A percentile compares a stretch with the other conserved stretches of the same genome.
These are phyloP conservation scores for Zaprionus obscuricornis DNA, from an alignment of 2,888 invertebrate species.

Conservation along the genomic window DNA sequence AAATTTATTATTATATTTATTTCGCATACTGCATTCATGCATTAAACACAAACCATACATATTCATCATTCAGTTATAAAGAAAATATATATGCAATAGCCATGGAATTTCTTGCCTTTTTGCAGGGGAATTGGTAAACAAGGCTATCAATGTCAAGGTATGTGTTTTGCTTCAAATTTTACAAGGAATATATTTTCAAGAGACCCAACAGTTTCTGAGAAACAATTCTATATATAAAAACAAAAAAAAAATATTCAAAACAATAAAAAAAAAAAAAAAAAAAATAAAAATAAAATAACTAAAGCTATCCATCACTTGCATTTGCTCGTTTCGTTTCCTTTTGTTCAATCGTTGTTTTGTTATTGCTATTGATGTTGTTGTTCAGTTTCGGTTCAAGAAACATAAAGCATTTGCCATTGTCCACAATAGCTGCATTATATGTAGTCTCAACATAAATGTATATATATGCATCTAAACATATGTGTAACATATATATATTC, in stretches of 20 bases:
- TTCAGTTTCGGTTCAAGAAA: slow-evolving; percentile 37
- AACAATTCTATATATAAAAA: slow-evolving; percentile 21
- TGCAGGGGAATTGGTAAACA: slow-evolving; percentile 98
- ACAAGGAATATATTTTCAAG: slow-evolving; percentile 51
- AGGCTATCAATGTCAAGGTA: slow-evolving; percentile 99
- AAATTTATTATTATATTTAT: slow-evolving; percentile 26
- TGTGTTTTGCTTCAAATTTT: slow-evolving; percentile 80
- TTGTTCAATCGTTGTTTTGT: slow-evolving; percentile 28
- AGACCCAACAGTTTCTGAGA: slow-evolving; percentile 31
- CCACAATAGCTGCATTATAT: slow-evolving; percentile 42
- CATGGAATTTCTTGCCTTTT: slow-evolving; percentile 85
- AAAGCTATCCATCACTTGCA: slow-evolving; percentile 66
- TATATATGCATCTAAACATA: too few species aligned
- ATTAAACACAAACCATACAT: slow-evolving; percentile 37
- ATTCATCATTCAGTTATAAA: slow-evolving; percentile 65
- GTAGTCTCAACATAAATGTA: too few species aligned
- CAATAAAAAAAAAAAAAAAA: slow-evolving; percentile 8
- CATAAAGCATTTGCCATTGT: slow-evolving; percentile 44
- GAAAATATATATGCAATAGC: slow-evolving; percentile 79
- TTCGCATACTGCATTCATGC: slow-evolving; percentile 38
- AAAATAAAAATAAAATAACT: slow-evolving; percentile 1
- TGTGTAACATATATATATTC: too few species aligned
- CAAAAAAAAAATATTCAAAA: slow-evolving; percentile 18
- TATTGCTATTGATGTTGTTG: slow-evolving; percentile 60
- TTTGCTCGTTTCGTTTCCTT: slow-evolving; percentile 65